phyloP scores from a whole-genome alignment of 2,797 vertebrate genomes.

The Salarias fasciatus region DNA sequence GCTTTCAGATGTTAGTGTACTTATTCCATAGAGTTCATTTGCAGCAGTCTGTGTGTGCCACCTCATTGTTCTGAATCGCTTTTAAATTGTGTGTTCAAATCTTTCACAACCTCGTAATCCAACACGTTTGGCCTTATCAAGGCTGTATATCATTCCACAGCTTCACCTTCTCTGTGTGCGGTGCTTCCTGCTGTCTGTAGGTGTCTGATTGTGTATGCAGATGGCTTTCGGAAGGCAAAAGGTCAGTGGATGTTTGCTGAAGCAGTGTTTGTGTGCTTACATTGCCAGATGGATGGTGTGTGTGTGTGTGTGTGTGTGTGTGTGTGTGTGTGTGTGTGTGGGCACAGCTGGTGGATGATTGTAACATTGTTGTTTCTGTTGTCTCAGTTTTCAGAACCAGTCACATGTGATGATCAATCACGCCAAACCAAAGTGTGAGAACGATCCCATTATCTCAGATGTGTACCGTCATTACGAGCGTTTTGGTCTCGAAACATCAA shows the following conservation, averaged over 20 bases:
- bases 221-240: conserved; percentile 59
- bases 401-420: conserved; percentile 1
- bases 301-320: too few species aligned
- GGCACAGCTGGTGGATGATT: conserved; percentile 47
- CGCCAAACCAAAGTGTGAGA: conserved; percentile 6
- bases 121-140: conserved; percentile 29
- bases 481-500: conserved; percentile 49
- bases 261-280: conserved; percentile 54
- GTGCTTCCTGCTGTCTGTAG: conserved; percentile 15
- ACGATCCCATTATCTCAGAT: conserved; percentile 1
- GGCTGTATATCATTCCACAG: conserved; percentile 29
- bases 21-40: conserved; percentile 4
- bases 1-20: too few species aligned
- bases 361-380: conserved; percentile 28
- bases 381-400: conserved; percentile 13
- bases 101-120: conserved; percentile 47
- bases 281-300: conserved; percentile 54
- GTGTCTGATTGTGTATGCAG: conserved; percentile 57
- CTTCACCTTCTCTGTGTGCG: conserved; percentile 28
- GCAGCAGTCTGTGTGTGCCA: conserved; percentile 14
- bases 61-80: conserved; percentile 7
- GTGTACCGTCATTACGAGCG: conserved; percentile 32
- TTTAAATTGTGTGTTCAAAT: conserved; percentile 28
- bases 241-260: conserved; percentile 61
- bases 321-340: conserved; percentile 23